These are phyloP conservation scores for Scaptodrosophila lebanonensis DNA, from an alignment of 1,140 invertebrate species.

Conservation along the genomic window DNA sequence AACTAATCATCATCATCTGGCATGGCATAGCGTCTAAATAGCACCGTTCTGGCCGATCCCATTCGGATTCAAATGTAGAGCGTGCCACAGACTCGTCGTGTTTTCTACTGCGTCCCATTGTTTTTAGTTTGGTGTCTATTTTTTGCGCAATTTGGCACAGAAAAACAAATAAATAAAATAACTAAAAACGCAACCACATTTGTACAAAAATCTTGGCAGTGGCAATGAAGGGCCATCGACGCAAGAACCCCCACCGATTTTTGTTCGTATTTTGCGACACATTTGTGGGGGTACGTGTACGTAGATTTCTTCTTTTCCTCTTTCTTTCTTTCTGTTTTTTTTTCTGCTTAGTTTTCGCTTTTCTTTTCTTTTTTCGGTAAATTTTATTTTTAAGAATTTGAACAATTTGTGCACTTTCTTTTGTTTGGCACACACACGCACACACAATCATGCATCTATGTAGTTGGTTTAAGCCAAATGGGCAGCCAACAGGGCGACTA, in stretches of 20 bases:
- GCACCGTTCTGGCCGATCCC: no score
- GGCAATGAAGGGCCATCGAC: slow-evolving; percentile 62
- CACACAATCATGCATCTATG: no score
- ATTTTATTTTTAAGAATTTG: slow-evolving; percentile 47
- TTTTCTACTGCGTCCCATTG: slow-evolving; percentile 1
- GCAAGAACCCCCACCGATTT: slow-evolving; percentile 4
- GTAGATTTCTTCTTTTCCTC: slow-evolving; percentile 47
- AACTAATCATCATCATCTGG: no score
- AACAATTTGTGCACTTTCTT: slow-evolving; percentile 74
- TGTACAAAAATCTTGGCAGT: slow-evolving; percentile 50
- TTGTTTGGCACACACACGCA: slow-evolving; percentile 47
- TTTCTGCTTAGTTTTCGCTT: slow-evolving; percentile 14
- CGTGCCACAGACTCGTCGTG: neutral
- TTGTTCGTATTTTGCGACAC: no score
- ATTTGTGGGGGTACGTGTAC: slow-evolving; percentile 3
- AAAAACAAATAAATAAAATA: slow-evolving; percentile 4
- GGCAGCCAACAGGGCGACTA: neutral
- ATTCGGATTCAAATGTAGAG: no score
- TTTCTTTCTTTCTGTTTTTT: slow-evolving; percentile 18
- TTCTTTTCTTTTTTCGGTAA: slow-evolving; percentile 17
- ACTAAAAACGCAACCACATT: slow-evolving; percentile 44
- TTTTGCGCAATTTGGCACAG: slow-evolving; percentile 55
- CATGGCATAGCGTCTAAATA: no score
- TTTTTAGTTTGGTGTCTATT: slow-evolving; percentile 26
- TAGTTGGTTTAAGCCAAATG: neutral